A percentile compares a stretch with the other conserved stretches of the same genome.
Conservation (phyloP, 2,888 invertebrate genomes). For the Acleris holmiana region DNA sequence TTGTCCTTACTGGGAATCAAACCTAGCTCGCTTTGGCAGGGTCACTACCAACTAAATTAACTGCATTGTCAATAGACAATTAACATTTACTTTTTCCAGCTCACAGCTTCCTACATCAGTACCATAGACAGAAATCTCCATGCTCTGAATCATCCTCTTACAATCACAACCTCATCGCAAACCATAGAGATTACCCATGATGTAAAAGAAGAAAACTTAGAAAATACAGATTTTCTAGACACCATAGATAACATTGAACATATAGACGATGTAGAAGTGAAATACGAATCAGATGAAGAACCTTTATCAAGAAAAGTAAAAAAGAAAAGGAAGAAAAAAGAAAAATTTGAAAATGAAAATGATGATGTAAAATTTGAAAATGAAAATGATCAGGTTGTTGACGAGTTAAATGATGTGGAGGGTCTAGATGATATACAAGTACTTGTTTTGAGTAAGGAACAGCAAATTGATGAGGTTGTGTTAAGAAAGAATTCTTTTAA, state of each 20-base stretch:
- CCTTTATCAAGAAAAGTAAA: slow-evolving; percentile 44
- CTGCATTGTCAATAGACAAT: no score
- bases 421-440: slow-evolving; percentile 51
- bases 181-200: slow-evolving; percentile 17
- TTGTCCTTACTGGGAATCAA: no score
- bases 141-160: slow-evolving; percentile 1
- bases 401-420: slow-evolving; percentile 32
- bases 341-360: slow-evolving; percentile 19
- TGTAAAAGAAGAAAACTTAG: slow-evolving; percentile 38
- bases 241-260: background rate
- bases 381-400: slow-evolving; percentile 35
- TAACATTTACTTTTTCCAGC: slow-evolving; percentile 39
- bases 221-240: background rate
- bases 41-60: no score
- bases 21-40: no score
- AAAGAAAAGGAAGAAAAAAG: slow-evolving; percentile 39
- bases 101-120: slow-evolving; percentile 44
- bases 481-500: slow-evolving; percentile 57
- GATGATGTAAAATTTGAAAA: slow-evolving; percentile 29
- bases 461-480: slow-evolving; percentile 62
- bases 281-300: slow-evolving; percentile 44
- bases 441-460: slow-evolving; percentile 54
- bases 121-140: slow-evolving; percentile 26
- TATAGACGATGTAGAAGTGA: slow-evolving; percentile 12
- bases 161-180: background rate